Conservation (phyloP, 2,888 invertebrate species). For the Archaeoteleia sp. region DNA sequence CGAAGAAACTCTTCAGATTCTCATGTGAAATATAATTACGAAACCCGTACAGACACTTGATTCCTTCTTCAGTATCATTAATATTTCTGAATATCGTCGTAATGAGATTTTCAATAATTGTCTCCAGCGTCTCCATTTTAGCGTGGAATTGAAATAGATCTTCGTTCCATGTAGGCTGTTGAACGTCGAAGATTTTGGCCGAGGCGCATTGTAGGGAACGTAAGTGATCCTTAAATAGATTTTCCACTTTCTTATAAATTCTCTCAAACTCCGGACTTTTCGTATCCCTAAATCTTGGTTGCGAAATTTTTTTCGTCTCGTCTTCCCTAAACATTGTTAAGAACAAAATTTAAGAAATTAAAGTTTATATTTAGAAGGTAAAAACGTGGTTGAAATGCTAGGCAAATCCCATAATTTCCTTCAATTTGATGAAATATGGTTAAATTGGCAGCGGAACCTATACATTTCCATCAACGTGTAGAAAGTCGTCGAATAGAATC, state of each 20-base stretch:
- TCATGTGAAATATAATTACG: conserved; percentile 86
- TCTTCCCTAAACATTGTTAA: conserved; percentile 77
- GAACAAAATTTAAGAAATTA: conserved; percentile 2
- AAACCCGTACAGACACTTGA: conserved; percentile 85
- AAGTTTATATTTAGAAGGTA: background rate
- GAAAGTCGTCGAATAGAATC: too few species aligned
- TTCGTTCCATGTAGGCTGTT: conserved; percentile 89
- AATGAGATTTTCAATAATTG: conserved; percentile 89
- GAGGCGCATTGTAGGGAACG: conserved; percentile 79
- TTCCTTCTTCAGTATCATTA: conserved; percentile 87
- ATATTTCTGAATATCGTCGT: conserved; percentile 86
- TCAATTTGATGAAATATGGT: too few species aligned
- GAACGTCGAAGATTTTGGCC: conserved; percentile 84
- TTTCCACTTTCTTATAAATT: conserved; percentile 83
- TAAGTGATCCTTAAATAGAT: conserved; percentile 82
- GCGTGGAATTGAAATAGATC: conserved; percentile 80
- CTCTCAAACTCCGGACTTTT: conserved; percentile 81
- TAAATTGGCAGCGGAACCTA: too few species aligned
- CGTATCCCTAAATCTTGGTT: conserved; percentile 86
- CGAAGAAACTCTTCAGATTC: conserved; percentile 82
- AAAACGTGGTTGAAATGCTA: background rate
- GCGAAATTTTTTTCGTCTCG: conserved; percentile 82
- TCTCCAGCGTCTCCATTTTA: conserved; percentile 80
- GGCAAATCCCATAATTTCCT: background rate
- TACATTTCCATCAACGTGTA: background rate